phyloP scores from a whole-genome alignment of 2,797 vertebrate genomes.

The Siniperca obscura region DNA sequence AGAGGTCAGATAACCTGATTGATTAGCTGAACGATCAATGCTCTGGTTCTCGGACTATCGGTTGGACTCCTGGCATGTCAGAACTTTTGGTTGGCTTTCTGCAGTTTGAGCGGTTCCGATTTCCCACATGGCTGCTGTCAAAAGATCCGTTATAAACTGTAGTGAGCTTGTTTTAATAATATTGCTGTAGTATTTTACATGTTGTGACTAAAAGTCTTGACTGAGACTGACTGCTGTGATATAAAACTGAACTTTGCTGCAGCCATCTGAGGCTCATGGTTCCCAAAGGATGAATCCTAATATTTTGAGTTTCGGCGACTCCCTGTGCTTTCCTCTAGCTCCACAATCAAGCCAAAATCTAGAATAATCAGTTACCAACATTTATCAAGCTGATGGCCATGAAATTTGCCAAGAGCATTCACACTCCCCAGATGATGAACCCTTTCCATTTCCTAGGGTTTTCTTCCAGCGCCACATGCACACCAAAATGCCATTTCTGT shows the following conservation, averaged over 20 bases:
- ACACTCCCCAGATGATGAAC: neutral
- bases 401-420: neutral
- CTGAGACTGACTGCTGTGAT: no score
- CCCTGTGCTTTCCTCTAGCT: no score
- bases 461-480: neutral
- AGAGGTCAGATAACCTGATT: neutral
- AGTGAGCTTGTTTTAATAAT: neutral
- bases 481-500: neutral
- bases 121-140: neutral
- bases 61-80: neutral
- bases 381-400: neutral
- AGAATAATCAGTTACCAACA: neutral
- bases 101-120: neutral
- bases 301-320: neutral
- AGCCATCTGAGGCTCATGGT: neutral
- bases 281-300: neutral
- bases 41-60: no score
- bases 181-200: neutral
- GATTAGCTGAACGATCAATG: neutral
- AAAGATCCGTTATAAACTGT: neutral
- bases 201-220: neutral
- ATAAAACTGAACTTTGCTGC: neutral
- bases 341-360: neutral
- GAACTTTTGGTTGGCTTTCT: neutral
- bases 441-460: neutral